Base-by-base conservation (phyloP, 2,113 vertebrate genomes). In the Rhabdomys dilectus region DNA sequence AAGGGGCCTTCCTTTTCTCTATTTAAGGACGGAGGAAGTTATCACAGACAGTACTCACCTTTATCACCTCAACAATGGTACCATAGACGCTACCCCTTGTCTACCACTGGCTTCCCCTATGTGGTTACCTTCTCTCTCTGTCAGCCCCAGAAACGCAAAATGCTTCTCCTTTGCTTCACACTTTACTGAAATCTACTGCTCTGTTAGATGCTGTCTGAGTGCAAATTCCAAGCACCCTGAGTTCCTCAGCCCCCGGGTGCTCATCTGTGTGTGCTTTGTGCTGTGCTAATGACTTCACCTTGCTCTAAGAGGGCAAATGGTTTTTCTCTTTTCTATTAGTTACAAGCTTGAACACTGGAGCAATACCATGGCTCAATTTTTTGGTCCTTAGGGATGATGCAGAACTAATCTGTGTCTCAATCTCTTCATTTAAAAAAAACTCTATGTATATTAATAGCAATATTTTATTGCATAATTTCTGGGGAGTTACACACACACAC, bases 361-460 rank as follows among this genome's bases (percentile, higher is more conserved):
- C 2, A 36, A 34, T 19, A n/a, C 7, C 21, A 5, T n/a, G 4
- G 15, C 86, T 95, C 5, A 19, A 94, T 62, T 10, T 3, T 26
- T 86, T 88, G n/a, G 7, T 78, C 12, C 45, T 62, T 64, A 62
- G 24, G 16, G 45, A 92, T 10, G 24, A 84, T 76, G 24, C 5
- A 48, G 81, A 81, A 91, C 15, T 16, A 3, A 48, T 29, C 7
- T 13, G n/a, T 39, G 48, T 58, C 51, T 94, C 66, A n/a, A 62
- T 86, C 56, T 91, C 72, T 51, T 92, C 42, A 42, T 62, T 31
- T 93, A 82, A 93, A 94, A 82, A 93, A 82, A 26, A 16, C 3
- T 9, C 5, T 68, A n/a, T n/a, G 45, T 9, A 26, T 58, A 64
- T 62, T 72, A 76, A 45, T 72, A 39, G 9, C 8, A 75, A 29